These are phyloP conservation scores for Lithophane semibrunnea DNA, from an alignment of 2,888 invertebrate species.

Conservation along the genomic window DNA sequence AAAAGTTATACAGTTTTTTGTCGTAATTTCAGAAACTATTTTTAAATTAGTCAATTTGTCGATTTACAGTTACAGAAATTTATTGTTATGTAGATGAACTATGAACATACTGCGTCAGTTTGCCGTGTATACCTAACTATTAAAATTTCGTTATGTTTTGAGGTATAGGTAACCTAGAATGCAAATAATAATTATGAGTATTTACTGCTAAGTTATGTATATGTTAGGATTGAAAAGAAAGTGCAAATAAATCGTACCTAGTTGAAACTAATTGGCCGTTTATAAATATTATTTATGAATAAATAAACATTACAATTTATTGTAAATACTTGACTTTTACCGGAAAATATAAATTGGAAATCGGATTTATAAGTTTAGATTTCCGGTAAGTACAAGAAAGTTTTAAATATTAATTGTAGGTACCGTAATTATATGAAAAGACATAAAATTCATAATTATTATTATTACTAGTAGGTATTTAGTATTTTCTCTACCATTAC, in stretches of 20 bases:
- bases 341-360: conserved; percentile 28
- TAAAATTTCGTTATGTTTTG: neutral
- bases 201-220: neutral
- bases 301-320: conserved; percentile 20
- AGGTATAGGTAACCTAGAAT: neutral
- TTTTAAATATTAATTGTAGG: neutral
- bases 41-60: neutral
- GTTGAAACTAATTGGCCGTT: conserved; percentile 4
- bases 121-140: neutral
- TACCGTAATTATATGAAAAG: conserved; percentile 21
- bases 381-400: conserved; percentile 25
- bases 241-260: neutral
- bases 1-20: too few relatives aligned
- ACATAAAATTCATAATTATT: conserved; percentile 36
- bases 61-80: neutral
- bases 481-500: conserved; percentile 25
- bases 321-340: conserved; percentile 22
- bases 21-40: neutral
- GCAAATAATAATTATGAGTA: neutral
- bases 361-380: conserved; percentile 10
- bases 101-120: neutral
- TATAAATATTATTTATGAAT: conserved; percentile 6
- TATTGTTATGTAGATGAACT: neutral
- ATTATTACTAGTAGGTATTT: neutral
- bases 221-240: conserved; percentile 10